These are phyloP conservation scores for Apodemus agrarius DNA, from an alignment of 2,797 vertebrate species.

Conservation along the genomic window DNA sequence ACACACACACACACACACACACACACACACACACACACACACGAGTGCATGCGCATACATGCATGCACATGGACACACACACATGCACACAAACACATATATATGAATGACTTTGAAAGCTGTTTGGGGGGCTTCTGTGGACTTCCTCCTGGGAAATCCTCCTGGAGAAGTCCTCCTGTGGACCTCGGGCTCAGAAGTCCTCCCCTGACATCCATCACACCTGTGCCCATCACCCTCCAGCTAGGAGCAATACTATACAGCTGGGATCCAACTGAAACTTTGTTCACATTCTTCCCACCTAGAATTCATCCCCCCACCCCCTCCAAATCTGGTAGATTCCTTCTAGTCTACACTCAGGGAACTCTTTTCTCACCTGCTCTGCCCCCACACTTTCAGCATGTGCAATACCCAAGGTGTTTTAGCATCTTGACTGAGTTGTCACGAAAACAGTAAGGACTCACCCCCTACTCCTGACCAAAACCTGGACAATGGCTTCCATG, in stretches of 20 bases:
- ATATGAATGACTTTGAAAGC: not conserved
- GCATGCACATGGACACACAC: too few relatives aligned
- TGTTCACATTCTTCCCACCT: fast-evolving
- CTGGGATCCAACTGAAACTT: not conserved
- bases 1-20: not conserved
- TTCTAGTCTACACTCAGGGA: too few relatives aligned
- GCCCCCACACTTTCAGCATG: fast-evolving
- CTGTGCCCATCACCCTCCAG: fast-evolving
- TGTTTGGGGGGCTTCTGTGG: not conserved
- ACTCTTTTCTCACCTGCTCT: not conserved
- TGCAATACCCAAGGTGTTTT: not conserved
- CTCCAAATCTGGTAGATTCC: not conserved
- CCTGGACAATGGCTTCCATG: too few relatives aligned
- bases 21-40: too few relatives aligned
- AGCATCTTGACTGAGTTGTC: not conserved
- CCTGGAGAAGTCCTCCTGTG: too few relatives aligned
- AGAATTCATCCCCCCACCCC: fast-evolving
- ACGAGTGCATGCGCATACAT: too few relatives aligned
- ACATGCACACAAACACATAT: not conserved
- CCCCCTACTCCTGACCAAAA: not conserved
- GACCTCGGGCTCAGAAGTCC: not conserved
- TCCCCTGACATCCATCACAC: too few relatives aligned
- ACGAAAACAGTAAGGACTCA: not conserved
- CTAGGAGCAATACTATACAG: not conserved
- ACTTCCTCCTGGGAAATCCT: not conserved